A percentile compares a stretch with the other conserved stretches of the same genome.
phyloP scores from a whole-genome alignment of 2,797 vertebrate genomes.

The Cyclura pinguis region DNA sequence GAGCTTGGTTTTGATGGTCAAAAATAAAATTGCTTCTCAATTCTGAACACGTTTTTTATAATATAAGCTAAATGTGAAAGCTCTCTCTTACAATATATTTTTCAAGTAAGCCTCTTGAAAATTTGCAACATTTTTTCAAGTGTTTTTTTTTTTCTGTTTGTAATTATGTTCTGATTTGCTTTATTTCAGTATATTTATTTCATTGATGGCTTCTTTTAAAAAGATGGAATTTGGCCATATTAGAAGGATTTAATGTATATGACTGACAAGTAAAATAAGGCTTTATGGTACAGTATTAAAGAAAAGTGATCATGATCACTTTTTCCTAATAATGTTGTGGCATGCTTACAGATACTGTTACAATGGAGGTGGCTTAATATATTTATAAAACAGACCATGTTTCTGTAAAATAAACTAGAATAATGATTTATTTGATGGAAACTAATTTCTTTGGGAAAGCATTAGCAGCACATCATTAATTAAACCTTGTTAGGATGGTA shows the following conservation, averaged over 20 bases:
- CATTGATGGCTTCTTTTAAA: constrained; percentile 33
- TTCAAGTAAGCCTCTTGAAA: not conserved
- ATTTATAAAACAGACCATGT: constrained; percentile 75
- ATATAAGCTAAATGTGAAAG: constrained; percentile 9
- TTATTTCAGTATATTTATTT: too few species aligned
- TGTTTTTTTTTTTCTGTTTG: not conserved
- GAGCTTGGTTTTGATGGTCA: not conserved
- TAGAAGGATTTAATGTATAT: constrained; percentile 55
- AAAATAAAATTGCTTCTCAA: not conserved
- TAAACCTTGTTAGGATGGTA: constrained; percentile 83
- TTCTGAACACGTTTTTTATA: not conserved
- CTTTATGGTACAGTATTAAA: constrained; percentile 42
- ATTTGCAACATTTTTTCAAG: not conserved
- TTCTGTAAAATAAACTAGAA: constrained; percentile 81
- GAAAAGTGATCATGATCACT: constrained; percentile 28
- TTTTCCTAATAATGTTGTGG: constrained; percentile 6
- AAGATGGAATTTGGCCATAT: constrained; percentile 34
- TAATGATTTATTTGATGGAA: constrained; percentile 80
- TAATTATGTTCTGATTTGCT: constrained; percentile 23
- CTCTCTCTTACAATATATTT: constrained; percentile 1
- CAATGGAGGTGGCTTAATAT: constrained; percentile 69
- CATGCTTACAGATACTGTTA: constrained; percentile 47
- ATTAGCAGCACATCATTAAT: constrained; percentile 84
- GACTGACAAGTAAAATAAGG: constrained; percentile 35
- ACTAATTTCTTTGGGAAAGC: constrained; percentile 83